Conservation (phyloP, 2,888 invertebrate species). For the Erebia palarica region DNA sequence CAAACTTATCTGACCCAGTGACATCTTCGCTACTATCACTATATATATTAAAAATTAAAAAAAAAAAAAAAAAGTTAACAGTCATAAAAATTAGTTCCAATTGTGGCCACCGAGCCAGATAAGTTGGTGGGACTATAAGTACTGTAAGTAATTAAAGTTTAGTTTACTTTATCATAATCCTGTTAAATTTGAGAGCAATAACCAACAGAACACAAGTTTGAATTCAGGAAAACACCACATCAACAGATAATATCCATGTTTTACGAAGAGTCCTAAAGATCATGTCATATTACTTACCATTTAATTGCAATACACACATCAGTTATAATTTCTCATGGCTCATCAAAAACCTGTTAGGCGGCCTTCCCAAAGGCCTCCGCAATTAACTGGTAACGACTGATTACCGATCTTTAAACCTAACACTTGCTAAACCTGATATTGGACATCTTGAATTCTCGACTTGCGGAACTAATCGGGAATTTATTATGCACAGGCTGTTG, state of each 20-base stretch:
- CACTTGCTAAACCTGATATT: conserved; percentile 21
- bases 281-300: neutral
- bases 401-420: conserved; percentile 18
- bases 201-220: too few relatives aligned
- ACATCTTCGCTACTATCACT: too few relatives aligned
- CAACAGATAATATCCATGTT: neutral
- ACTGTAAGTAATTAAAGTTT: too few relatives aligned
- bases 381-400: conserved; percentile 22
- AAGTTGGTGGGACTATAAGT: too few relatives aligned
- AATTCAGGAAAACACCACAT: neutral
- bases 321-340: conserved; percentile 51
- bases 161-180: too few relatives aligned
- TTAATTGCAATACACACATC: conserved; percentile 50
- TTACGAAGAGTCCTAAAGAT: neutral
- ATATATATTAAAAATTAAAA: too few relatives aligned
- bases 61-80: too few relatives aligned
- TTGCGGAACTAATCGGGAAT: conserved; percentile 22
- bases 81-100: too few relatives aligned
- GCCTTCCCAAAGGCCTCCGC: conserved; percentile 53
- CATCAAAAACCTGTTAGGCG: conserved; percentile 60
- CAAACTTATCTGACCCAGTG: too few relatives aligned
- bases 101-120: too few relatives aligned
- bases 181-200: too few relatives aligned
- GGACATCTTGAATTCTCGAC: conserved; percentile 15
- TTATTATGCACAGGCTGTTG: neutral